Conservation (phyloP, 2,888 invertebrate species). For the Dimorphilus gyrociliatus region DNA sequence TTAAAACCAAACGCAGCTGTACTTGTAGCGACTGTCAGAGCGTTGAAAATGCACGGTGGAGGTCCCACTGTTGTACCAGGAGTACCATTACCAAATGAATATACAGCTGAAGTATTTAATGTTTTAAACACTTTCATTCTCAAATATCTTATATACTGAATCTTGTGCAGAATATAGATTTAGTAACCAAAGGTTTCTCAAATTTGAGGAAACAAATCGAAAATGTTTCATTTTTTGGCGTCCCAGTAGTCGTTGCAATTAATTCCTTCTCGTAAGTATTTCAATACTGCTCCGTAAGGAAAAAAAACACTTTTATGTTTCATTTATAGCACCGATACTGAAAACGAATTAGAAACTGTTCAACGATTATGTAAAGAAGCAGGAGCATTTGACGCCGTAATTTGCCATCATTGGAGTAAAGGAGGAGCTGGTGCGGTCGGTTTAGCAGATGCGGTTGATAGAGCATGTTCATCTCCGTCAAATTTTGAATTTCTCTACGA, state of each 20-base stretch:
- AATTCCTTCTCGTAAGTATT: constrained; percentile 60
- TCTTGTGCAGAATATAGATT: constrained; percentile 53
- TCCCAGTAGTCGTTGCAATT: constrained; percentile 84
- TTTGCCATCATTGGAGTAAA: constrained; percentile 68
- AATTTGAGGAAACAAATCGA: constrained; percentile 84
- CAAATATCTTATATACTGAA: not conserved
- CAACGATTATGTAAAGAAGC: constrained; percentile 52
- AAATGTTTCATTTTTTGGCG: constrained; percentile 69
- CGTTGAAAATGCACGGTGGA: constrained; percentile 97
- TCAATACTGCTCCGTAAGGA: no score
- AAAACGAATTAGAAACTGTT: constrained; percentile 62
- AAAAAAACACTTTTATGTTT: no score
- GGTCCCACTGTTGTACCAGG: constrained; percentile 72
- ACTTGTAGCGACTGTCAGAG: constrained; percentile 76
- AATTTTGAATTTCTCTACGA: constrained; percentile 42
- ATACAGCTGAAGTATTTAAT: constrained; percentile 45
- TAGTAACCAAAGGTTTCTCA: constrained; percentile 66
- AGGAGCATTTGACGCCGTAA: constrained; percentile 72
- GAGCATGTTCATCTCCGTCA: constrained; percentile 50
- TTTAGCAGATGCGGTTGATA: constrained; percentile 69
- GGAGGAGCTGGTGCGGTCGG: constrained; percentile 74
- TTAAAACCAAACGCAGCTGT: constrained; percentile 72
- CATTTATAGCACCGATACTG: constrained; percentile 56
- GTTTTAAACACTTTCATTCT: constrained; percentile 1
- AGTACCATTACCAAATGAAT: constrained; percentile 63